These are phyloP conservation scores for Phallusia fumigata DNA, from an alignment of 23 tunicate species.

Conservation along the genomic window DNA sequence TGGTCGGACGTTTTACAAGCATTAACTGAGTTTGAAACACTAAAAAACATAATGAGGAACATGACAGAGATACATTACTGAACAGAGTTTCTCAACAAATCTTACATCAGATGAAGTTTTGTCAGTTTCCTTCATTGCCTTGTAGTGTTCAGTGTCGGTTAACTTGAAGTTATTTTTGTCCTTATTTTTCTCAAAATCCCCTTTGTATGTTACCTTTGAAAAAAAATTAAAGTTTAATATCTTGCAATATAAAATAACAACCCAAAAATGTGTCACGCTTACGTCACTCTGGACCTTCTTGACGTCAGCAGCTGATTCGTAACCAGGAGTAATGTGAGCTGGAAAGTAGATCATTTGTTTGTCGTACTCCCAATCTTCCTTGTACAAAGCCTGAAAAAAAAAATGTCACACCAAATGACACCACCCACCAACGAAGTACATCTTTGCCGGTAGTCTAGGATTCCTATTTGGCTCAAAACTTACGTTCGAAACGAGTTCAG, in stretches of 20 bases:
- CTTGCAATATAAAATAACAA: background rate
- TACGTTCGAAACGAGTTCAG: slow-evolving; percentile 67
- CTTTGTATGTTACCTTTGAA: slow-evolving; percentile 13
- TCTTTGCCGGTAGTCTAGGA: too few species aligned
- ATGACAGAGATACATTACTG: too few species aligned
- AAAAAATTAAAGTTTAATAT: background rate
- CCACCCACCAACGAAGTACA: too few species aligned
- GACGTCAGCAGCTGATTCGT: slow-evolving; percentile 65
- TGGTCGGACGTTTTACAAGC: too few species aligned
- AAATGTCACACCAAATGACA: too few species aligned
- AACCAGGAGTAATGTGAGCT: slow-evolving; percentile 94
- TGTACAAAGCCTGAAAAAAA: slow-evolving; percentile 52
- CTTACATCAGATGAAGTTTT: slow-evolving; percentile 63
- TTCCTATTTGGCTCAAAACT: slow-evolving; percentile 15
- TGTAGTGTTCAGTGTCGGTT: slow-evolving; percentile 74
- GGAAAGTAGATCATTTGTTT: slow-evolving; percentile 93
- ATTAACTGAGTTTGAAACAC: too few species aligned
- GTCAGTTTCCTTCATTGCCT: slow-evolving; percentile 56
- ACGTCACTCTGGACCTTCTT: slow-evolving; percentile 78
- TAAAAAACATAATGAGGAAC: too few species aligned
- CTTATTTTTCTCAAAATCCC: slow-evolving; percentile 17
- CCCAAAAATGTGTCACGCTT: slow-evolving; percentile 11
- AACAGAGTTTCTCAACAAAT: background rate
- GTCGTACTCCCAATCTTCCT: slow-evolving; percentile 97
- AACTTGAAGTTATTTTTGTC: slow-evolving; percentile 48